phyloP scores from a whole-genome alignment of 2,888 invertebrate genomes.

The Tortrix viridana region DNA sequence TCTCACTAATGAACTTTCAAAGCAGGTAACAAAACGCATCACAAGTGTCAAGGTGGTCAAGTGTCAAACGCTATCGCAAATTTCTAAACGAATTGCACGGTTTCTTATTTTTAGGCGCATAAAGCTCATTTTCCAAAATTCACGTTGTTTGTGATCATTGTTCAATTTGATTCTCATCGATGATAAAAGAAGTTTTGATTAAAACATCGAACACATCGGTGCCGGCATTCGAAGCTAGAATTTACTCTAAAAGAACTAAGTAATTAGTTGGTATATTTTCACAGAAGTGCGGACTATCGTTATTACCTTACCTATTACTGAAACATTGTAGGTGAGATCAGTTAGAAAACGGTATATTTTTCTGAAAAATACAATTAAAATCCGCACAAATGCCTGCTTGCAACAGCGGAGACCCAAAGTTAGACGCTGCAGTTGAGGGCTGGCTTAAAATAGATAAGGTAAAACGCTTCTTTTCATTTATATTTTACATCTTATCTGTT shows the following conservation, averaged over 20 bases:
- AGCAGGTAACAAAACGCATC: constrained; percentile 19
- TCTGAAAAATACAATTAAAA: constrained; percentile 11
- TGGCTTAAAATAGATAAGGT: constrained; percentile 92
- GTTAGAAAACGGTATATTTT: neutral
- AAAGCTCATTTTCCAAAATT: constrained; percentile 11
- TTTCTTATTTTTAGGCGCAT: neutral
- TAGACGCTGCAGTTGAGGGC: constrained; percentile 87
- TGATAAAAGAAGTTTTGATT: constrained; percentile 30
- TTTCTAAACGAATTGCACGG: neutral
- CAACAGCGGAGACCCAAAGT: constrained; percentile 79
- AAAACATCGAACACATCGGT: constrained; percentile 27
- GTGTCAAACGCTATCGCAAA: constrained; percentile 30
- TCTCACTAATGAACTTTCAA: neutral
- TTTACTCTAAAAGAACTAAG: constrained; percentile 6
- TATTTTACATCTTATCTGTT: neutral
- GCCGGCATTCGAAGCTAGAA: constrained; percentile 10
- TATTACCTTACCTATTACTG: neutral
- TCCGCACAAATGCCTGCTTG: constrained; percentile 52
- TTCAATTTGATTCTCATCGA: constrained; percentile 26
- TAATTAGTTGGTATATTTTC: neutral
- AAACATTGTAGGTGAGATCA: neutral
- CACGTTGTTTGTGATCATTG: constrained; percentile 4
- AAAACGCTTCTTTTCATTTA: constrained; percentile 41
- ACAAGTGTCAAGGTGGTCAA: constrained; percentile 12
- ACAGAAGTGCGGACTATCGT: neutral